phyloP scores from a whole-genome alignment of 2,888 invertebrate species.

The Aspidiotus destructor region DNA sequence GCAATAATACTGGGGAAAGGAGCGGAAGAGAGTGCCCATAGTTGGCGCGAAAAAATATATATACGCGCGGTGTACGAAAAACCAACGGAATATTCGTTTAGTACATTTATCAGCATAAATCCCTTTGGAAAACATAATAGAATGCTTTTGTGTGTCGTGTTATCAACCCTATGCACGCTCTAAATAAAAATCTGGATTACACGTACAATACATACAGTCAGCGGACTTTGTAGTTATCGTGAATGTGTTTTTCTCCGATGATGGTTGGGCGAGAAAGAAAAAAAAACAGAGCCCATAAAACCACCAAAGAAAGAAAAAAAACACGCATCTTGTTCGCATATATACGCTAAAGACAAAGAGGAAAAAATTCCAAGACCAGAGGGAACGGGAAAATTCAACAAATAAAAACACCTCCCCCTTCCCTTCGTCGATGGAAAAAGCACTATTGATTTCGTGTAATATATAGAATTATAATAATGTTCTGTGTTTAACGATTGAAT shows the following conservation, averaged over 20 bases:
- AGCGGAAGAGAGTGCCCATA: not conserved
- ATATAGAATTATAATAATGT: too few species aligned
- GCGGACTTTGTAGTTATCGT: not conserved
- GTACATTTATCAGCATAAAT: constrained; percentile 32
- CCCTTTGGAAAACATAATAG: constrained; percentile 27
- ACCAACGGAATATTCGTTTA: constrained; percentile 12
- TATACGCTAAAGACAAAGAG: not conserved
- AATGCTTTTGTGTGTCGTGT: constrained; percentile 29
- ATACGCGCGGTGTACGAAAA: not conserved
- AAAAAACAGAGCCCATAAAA: not conserved
- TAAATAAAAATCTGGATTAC: constrained; percentile 31
- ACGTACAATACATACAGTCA: constrained; percentile 17
- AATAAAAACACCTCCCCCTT: too few species aligned
- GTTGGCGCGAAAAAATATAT: not conserved
- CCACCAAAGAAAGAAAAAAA: constrained; percentile 1
- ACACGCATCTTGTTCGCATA: not conserved
- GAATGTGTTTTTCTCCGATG: not conserved
- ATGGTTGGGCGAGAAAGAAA: not conserved
- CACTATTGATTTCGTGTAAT: too few species aligned
- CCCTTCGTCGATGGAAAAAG: too few species aligned
- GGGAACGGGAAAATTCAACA: not conserved
- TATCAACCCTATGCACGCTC: constrained; percentile 31
- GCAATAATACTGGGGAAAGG: not conserved
- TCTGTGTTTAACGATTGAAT: too few species aligned
- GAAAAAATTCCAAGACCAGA: not conserved